These are phyloP conservation scores for Hipparchia sbordonii DNA, from an alignment of 2,888 invertebrate species.

Conservation along the genomic window DNA sequence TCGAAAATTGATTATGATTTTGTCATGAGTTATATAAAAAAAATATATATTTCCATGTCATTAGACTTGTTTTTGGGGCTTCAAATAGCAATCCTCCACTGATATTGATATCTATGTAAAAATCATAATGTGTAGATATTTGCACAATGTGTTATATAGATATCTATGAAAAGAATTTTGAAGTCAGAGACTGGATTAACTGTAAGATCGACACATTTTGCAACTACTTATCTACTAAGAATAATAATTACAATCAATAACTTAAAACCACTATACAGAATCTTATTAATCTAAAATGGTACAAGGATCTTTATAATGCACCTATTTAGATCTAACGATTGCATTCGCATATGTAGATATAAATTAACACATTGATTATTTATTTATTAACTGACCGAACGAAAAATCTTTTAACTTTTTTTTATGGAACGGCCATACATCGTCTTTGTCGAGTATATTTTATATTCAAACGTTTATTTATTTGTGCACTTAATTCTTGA, in stretches of 20 bases:
- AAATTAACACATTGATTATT: not conserved
- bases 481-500: slow-evolving; percentile 33
- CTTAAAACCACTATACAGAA: slow-evolving; percentile 24
- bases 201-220: slow-evolving; percentile 15
- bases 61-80: too few species aligned
- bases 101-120: too few species aligned
- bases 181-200: not conserved
- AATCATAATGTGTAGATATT: too few species aligned
- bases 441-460: slow-evolving; percentile 24
- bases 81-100: too few species aligned
- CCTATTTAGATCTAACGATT: not conserved
- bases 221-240: slow-evolving; percentile 15
- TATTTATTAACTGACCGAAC: not conserved
- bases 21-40: too few species aligned
- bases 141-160: not conserved
- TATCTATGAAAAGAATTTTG: not conserved
- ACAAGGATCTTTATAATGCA: not conserved
- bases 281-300: slow-evolving; percentile 11
- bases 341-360: not conserved
- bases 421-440: not conserved
- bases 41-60: too few species aligned
- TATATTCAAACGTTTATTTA: not conserved
- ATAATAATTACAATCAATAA: slow-evolving; percentile 26
- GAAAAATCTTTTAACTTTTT: not conserved
- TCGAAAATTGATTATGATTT: too few species aligned